Percentiles rank a stretch among this genome's conserved stretches.
phyloP scores from a whole-genome alignment of 1,140 invertebrate genomes.

The Mamestra configurata region DNA sequence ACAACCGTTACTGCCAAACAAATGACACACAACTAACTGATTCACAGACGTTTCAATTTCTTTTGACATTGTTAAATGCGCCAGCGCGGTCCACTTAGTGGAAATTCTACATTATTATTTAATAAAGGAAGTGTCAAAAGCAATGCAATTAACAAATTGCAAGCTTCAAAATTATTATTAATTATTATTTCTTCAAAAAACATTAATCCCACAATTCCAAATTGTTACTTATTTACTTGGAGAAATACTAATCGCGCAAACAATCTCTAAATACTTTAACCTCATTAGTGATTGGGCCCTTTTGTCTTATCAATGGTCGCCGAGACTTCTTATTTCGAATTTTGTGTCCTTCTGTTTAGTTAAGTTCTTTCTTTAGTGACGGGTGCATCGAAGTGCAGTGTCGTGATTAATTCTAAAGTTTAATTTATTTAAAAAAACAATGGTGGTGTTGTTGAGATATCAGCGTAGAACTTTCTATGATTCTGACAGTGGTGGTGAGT shows the following conservation, averaged over 20 bases:
- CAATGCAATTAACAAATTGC: not conserved
- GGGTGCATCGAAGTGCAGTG: not conserved
- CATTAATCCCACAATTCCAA: not conserved
- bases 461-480: not conserved
- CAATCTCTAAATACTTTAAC: conserved; percentile 32
- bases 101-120: not conserved
- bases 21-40: too few species aligned
- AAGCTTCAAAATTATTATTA: not conserved
- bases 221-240: not conserved
- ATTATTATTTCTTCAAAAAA: not conserved
- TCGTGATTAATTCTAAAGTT: not conserved
- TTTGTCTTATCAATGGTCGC: conserved; percentile 29
- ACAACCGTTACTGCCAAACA: too few species aligned
- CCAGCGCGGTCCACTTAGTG: too few species aligned
- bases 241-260: conserved; percentile 2
- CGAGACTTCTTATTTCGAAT: conserved; percentile 18
- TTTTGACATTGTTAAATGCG: too few species aligned
- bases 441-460: conserved; percentile 22
- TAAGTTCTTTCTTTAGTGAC: not conserved
- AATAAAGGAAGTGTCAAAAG: not conserved
- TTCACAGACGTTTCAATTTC: too few species aligned
- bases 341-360: conserved; percentile 6
- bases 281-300: conserved; percentile 24
- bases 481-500: conserved; percentile 21
- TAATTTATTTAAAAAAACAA: not conserved